Percentiles rank a stretch among this genome's conserved stretches.
These are phyloP conservation scores for Paralvinella palmiformis DNA, from an alignment of 1,140 invertebrate species.

Conservation along the genomic window DNA sequence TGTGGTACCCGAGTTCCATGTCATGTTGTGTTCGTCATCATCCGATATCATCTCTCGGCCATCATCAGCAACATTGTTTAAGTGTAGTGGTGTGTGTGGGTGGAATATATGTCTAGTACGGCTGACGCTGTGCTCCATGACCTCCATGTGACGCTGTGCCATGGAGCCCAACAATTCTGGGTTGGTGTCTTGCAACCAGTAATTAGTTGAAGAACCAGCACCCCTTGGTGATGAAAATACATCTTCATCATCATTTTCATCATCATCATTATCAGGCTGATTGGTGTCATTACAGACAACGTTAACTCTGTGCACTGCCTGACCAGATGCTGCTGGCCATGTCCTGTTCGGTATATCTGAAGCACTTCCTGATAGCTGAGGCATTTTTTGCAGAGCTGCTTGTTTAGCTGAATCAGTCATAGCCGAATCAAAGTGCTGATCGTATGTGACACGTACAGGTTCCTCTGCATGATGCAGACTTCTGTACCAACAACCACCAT, in stretches of 20 bases:
- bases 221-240: too few relatives aligned
- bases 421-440: too few relatives aligned
- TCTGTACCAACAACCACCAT: too few relatives aligned
- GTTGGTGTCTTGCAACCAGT: not conserved
- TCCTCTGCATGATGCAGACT: too few relatives aligned
- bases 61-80: not conserved
- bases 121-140: constrained; percentile 1
- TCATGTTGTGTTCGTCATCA: not conserved
- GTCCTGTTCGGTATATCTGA: too few relatives aligned
- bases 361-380: too few relatives aligned
- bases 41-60: not conserved
- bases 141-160: not conserved
- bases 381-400: not conserved
- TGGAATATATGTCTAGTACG: not conserved
- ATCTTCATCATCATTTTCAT: too few relatives aligned
- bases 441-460: too few relatives aligned
- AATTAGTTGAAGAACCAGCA: too few relatives aligned
- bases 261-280: too few relatives aligned
- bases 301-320: not conserved
- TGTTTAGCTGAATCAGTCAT: constrained; percentile 7
- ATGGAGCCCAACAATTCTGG: not conserved
- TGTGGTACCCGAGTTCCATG: constrained; percentile 2
- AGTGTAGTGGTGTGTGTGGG: constrained; percentile 2
- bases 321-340: too few relatives aligned
- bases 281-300: not conserved